Conservation (phyloP, 2,797 vertebrate species). For the Nyctibius grandis region DNA sequence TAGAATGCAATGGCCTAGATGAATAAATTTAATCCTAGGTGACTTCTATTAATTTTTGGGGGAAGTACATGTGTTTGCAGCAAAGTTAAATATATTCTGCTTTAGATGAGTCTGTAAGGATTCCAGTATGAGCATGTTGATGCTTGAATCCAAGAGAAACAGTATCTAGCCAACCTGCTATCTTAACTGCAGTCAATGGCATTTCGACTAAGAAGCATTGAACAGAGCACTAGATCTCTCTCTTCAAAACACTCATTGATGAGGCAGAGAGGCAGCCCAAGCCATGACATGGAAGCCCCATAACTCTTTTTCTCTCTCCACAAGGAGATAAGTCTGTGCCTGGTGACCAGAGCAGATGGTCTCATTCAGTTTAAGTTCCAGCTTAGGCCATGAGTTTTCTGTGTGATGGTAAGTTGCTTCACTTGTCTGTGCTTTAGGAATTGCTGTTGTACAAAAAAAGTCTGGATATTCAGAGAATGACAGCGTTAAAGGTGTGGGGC, state of each 20-base stretch:
- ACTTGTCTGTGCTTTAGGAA: neutral
- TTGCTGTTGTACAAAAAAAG: neutral
- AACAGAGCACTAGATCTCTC: neutral
- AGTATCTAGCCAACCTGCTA: neutral
- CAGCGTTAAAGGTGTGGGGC: neutral
- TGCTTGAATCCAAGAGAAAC: neutral
- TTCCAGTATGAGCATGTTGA: neutral
- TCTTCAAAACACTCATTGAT: neutral
- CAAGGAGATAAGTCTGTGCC: neutral
- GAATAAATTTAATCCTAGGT: neutral
- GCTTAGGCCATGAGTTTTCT: neutral
- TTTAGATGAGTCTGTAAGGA: neutral
- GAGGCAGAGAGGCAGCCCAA: neutral
- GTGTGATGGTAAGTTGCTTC: neutral
- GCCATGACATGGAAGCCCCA: neutral
- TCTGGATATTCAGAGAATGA: neutral
- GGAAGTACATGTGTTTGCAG: neutral
- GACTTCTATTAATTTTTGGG: neutral
- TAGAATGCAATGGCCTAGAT: neutral
- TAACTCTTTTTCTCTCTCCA: neutral
- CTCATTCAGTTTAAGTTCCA: neutral
- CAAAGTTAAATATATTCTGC: neutral
- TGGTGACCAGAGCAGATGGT: neutral
- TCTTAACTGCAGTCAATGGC: neutral
- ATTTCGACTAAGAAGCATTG: neutral